Conservation (phyloP, 2,888 invertebrate species). For the Archaeoteleia sp. region DNA sequence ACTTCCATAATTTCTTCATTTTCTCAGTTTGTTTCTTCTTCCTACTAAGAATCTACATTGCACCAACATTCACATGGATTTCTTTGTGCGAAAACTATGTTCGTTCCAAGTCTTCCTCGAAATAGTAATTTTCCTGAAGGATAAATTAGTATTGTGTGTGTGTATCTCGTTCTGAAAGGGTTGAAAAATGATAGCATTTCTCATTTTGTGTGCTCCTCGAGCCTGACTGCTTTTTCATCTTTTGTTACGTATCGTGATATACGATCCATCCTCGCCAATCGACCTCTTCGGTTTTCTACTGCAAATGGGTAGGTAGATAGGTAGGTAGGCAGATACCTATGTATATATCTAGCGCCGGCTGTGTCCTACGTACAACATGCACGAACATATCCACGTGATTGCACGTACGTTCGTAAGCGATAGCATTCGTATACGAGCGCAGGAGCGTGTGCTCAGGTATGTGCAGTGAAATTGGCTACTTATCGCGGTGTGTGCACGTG, state of each 20-base stretch:
- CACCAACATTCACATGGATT: background rate
- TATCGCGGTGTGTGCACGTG: slow-evolving; percentile 44
- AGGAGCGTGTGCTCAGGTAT: slow-evolving; percentile 31
- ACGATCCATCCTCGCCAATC: slow-evolving; percentile 14
- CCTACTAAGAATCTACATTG: too few relatives aligned
- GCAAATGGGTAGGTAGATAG: background rate
- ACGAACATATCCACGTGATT: slow-evolving; percentile 30
- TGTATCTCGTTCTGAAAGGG: slow-evolving; percentile 9
- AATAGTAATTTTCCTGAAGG: slow-evolving; percentile 10
- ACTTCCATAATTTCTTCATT: too few relatives aligned
- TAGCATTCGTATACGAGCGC: slow-evolving; percentile 18
- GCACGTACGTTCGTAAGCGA: slow-evolving; percentile 35
- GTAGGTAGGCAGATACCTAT: background rate
- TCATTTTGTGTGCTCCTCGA: slow-evolving; percentile 10
- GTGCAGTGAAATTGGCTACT: slow-evolving; percentile 46
- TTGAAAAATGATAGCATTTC: slow-evolving; percentile 25
- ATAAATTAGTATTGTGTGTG: slow-evolving; percentile 7
- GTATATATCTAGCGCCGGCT: slow-evolving; percentile 1
- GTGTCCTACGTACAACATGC: slow-evolving; percentile 2
- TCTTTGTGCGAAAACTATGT: background rate
- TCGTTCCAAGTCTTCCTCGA: slow-evolving; percentile 5
- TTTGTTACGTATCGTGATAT: slow-evolving; percentile 10
- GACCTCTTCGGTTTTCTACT: slow-evolving; percentile 20
- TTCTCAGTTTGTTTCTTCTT: too few relatives aligned
- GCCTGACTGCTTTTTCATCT: slow-evolving; percentile 17